Base-by-base conservation (phyloP, 2,888 invertebrate species). In the Aradus depressus region DNA sequence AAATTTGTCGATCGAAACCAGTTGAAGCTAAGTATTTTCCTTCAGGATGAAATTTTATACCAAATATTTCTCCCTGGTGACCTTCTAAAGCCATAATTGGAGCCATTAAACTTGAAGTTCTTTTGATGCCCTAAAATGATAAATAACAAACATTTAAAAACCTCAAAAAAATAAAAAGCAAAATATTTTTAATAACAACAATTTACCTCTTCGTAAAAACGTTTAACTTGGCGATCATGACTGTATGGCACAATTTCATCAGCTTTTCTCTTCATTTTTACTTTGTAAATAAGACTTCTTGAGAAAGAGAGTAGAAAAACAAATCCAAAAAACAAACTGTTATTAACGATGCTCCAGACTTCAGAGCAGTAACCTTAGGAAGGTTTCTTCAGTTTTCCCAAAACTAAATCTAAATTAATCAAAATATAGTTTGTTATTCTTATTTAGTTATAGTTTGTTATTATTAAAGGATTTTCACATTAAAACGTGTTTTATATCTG, bases 1-100 rank as follows among this genome's bases (percentile, higher is more conserved):
- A 89, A 62, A 98, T 90, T 70, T 88, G 85, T 64, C 95, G 72
- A 65, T 99, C 98, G 67, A 90, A 93, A 5, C 98, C 98, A 6
- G 87, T 84, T 0, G 96, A 91, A 2, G 92, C 92, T 32, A 99
- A 69, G 65, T 92, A 83, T 62, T 89, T 84, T 3, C 98, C 98
- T 65, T 97, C 95, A 0, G 95, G 95, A 66, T 96, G 93, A 68
- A 98, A 98, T 68, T 89, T 87, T 5, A 84, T 75, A 2, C 85
- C 77, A 66, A 91, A 95, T 61, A 99, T 84, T 68, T 99, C 98
- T 8, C 95, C 96, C 66, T 91, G 89, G 66, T 99, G 98, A 0
- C 96, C 98, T 64, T 92, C 89, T 45, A 98, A 69, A 32, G 91
- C 72, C 93, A 97, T 96, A 51, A 96, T 96, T 0, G 96, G 95